Evolutionary conservation across 1,140 invertebrate genomes (phyloP), one percentile per base, ranked within the genome.

Genomic region (Drosophila funebris): DNA sequence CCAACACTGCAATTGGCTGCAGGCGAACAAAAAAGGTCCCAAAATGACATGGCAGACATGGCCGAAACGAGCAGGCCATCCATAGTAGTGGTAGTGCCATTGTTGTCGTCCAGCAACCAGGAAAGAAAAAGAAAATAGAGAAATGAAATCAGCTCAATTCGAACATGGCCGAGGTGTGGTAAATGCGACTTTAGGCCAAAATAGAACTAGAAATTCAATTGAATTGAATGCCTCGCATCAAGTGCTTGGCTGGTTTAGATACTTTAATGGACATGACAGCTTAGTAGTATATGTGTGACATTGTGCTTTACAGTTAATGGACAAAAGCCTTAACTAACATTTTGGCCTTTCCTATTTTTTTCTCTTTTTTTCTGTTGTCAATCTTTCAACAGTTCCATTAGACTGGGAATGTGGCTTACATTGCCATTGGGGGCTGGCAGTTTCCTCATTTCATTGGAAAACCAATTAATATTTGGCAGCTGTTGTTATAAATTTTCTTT

Each of bases 1-100:
- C 94, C 93, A 36, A 95, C 94, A n/a, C 91, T 88, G 78, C 94
- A 94, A 84, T 90, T 91, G 70, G 88, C 91, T 92, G 75, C 83
- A 83, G 69, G 64, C 67, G 58, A 58, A 48, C 60, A 37, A 64
- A 37, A 64, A 64, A 72, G 58, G 39, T 13, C 6, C 64, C 53
- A 39, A 69, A 54, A 43, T 60, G 52, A 62, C 54, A 68, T n/a
- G 57, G 14, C 27, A 37, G 48, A 74, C 48, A 9, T 37, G 44
- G 22, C 58, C 31, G 20, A 18, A 61, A 37, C 6, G 18, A 11
- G 18, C 31, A 37, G 66, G 29, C 24, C 54, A 44, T 11, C 33
- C 41, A 24, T 50, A 20, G 37, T 39, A 36, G 29, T 11, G 18
- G 54, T 14, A 41, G 56, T 31, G 43, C 63, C 78, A 82, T 82